Evolutionary conservation across 2,113 vertebrate species (phyloP).

Genomic region (Oncorhynchus kisutch): DNA sequence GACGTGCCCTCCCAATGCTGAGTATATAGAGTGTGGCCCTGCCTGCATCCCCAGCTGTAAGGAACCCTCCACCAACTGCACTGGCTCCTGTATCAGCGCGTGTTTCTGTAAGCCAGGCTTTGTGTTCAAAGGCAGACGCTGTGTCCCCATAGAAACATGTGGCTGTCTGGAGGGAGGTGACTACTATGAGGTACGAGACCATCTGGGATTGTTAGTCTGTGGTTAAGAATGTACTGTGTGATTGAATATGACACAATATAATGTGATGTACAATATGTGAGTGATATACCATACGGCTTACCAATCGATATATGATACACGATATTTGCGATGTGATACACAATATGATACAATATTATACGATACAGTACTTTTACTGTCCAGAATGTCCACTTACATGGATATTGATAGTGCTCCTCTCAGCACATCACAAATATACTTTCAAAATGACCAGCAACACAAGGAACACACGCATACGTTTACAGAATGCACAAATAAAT

Average conservation of each 20-base stretch:
- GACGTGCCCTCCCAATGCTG: conserved; percentile 64
- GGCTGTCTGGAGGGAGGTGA: no score
- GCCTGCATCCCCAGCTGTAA: conserved; percentile 69
- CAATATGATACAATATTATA: conserved; percentile 85
- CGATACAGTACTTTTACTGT: conserved; percentile 65
- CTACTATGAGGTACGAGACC: not conserved
- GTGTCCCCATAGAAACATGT: no score
- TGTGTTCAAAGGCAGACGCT: conserved; percentile 61
- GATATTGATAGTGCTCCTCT: no score
- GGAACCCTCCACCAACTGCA: conserved; percentile 70
- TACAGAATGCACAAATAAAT: no score
- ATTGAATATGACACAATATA: not conserved
- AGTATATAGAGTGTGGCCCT: conserved; percentile 68
- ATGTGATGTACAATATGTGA: not conserved
- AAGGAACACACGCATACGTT: no score
- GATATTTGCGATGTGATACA: conserved; percentile 83
- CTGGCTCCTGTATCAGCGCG: conserved; percentile 66
- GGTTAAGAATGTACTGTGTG: not conserved
- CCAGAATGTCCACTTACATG: no score
- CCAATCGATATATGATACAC: no score
- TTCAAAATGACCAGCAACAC: no score
- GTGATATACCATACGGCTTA: no score
- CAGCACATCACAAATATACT: no score
- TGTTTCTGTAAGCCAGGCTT: conserved; percentile 80
- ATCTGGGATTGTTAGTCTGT: conserved; percentile 57